Conservation (phyloP, 2,797 vertebrate genomes). For the Lates japonicus region DNA sequence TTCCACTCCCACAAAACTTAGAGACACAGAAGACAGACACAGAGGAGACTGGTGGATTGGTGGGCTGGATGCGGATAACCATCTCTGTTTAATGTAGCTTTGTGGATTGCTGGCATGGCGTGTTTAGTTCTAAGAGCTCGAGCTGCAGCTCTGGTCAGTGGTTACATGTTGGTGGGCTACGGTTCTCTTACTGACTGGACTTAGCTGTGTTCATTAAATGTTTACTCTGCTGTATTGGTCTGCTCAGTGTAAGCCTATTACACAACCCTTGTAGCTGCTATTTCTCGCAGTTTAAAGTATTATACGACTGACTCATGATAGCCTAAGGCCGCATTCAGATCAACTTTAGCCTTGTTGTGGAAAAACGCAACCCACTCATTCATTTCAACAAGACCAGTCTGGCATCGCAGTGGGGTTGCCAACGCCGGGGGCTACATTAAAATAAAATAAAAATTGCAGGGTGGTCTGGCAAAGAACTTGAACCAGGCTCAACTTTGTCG, state of each 20-base stretch:
- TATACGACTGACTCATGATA: not conserved
- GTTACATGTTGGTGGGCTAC: constrained; percentile 15
- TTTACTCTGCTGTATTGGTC: not conserved
- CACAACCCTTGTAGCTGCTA: not conserved
- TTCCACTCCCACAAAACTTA: constrained; percentile 65
- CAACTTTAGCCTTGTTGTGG: not conserved
- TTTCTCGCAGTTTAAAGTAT: not conserved
- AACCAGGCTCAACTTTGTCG: not conserved
- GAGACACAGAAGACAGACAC: constrained; percentile 48
- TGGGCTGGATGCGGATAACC: constrained; percentile 58
- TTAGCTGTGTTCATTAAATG: not conserved
- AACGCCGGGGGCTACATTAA: not conserved
- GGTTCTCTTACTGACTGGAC: constrained; percentile 15
- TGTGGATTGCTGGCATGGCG: constrained; percentile 18
- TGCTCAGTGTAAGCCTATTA: constrained; percentile 5
- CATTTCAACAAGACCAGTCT: not conserved
- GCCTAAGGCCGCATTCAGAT: not conserved
- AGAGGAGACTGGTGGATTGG: constrained; percentile 63
- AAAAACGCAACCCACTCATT: not conserved
- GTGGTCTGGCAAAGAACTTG: accelerated
- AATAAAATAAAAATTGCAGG: not conserved
- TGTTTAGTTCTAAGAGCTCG: constrained; percentile 22
- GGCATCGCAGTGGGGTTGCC: not conserved
- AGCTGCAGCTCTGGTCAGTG: constrained; percentile 28
- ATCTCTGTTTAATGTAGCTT: constrained; percentile 51